Evolutionary conservation across 1,140 invertebrate species (phyloP), one percentile per base, ranked within the genome.

Genomic region (Drosophila ambigua): DNA sequence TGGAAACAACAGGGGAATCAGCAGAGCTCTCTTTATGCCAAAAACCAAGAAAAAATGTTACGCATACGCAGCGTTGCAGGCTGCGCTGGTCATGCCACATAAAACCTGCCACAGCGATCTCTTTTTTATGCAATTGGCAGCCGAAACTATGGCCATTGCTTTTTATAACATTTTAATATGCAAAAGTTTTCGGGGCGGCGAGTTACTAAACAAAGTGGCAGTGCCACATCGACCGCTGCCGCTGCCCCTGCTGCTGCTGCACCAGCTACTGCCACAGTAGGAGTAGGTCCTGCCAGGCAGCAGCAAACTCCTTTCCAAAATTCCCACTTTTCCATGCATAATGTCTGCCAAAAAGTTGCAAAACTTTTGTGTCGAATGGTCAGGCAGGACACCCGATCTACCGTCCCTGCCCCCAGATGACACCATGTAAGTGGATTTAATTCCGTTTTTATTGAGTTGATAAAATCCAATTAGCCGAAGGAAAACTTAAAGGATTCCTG

Each of bases 131-230:
- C 83, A 83, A 83, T 88, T 88, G 83, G 84, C 84, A 88, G 77
- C 76, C 67, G 72, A 88, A 79, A 79, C 83, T 73, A 67, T 83
- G 76, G 61, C 66, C 83, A 88, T 88, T 83, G 76, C 73, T 88
- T 88, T 88, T 88, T 88, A 88, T 83, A 79, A 64, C 68, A 83
- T 71, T 88, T 88, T 89, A 88, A 88, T 88, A 88, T 88, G 83
- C 84, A 88, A 79, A 87, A 81, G 74, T 87, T 87, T 78, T 65
- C 11, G 8, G 35, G 35, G 11, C 67, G 51, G 16, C 67, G 65
- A 71, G 35, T 69, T 53, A 69, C 65, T 71, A 58, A 71, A 71
- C 28, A 39, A 39, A 39, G 35, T 39, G 35, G 35, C 26, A 28
- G 55, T 45, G 20, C 20, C 20, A 20, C 51, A 31, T 7, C 23